Evolutionary conservation across 2,113 vertebrate species (phyloP), one percentile per base, ranked within the genome.

Genomic region (Syrmaticus mikado): DNA sequence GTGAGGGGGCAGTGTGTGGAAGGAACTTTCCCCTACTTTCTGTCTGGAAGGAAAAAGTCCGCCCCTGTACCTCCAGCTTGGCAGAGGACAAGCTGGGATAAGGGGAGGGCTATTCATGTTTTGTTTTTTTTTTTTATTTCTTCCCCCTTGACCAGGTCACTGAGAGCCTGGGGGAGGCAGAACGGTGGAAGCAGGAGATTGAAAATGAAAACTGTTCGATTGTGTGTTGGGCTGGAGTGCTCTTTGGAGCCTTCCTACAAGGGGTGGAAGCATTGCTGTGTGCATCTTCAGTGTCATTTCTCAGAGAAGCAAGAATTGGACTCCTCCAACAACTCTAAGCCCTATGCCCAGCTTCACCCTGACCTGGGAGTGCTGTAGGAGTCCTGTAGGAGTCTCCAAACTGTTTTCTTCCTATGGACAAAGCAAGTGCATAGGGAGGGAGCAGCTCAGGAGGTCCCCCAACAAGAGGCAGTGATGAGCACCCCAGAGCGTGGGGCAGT

Each of bases 401-500:
- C 2, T 8, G 0, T 10, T 40, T 24, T 15, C 14, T n/a, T 34
- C 46, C 16, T 38, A 0, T 21, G 22, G 78, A 38, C 6, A 6
- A 38, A 53, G 20, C 1, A 3, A 27, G 4, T 0, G 13, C 4
- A 9, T 1, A 11, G 48, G 58, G 48, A 45, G 36, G 70, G 74
- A 40, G 0, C 30, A 4, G 6, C 38, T 64, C 48, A 11, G 11
- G 5, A 2, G 10, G n/a, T 40, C 60, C 20, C 13, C 4, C 48
- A 0, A 3, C 16, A 3, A 18, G 57, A 36, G 41, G 87, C 46
- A 4, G 57, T 0, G 2, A 30, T 4, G 40, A 30, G 40, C 7
- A 1, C 17, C 40, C 19, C 12, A 0, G 3, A 5, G 4, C 1
- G 0, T 2, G n/a, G 25, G 22, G 46, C 3, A 0, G 0, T 3